Percentiles rank a stretch among this genome's conserved stretches.
These are phyloP conservation scores for Elysia crispata DNA, from an alignment of 2,888 invertebrate genomes.

Conservation along the genomic window DNA sequence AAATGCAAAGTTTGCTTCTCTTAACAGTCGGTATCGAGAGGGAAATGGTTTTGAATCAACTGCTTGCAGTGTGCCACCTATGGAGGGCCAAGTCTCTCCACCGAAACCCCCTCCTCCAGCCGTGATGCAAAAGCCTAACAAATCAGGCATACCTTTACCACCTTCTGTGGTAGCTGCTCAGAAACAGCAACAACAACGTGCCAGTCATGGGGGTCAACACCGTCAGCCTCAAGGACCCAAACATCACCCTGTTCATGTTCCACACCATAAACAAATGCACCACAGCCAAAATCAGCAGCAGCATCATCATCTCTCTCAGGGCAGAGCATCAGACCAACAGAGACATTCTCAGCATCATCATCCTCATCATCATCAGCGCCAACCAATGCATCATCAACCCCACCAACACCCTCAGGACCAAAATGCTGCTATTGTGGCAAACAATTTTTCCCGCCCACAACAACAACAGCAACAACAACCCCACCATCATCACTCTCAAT, in stretches of 20 bases:
- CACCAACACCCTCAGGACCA: constrained; percentile 24
- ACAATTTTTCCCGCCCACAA: not conserved
- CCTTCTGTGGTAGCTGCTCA: constrained; percentile 12
- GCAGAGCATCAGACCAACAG: not conserved
- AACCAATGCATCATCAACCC: constrained; percentile 30
- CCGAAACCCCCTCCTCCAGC: constrained; percentile 14
- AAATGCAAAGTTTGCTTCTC: constrained; percentile 63
- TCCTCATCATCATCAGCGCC: constrained; percentile 35
- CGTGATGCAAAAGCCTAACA: constrained; percentile 37
- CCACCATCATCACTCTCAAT: constrained; percentile 39
- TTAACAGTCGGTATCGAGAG: constrained; percentile 59
- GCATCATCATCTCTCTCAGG: not conserved
- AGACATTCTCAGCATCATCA: not conserved
- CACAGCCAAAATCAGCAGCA: not conserved
- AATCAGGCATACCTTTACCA: constrained; percentile 17
- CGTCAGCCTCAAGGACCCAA: not conserved
- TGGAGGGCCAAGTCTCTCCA: constrained; percentile 13
- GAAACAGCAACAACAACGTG: not conserved
- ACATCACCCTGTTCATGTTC: not conserved
- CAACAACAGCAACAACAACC: constrained; percentile 26
- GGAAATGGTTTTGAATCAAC: constrained; percentile 39
- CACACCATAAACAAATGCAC: constrained; percentile 14
- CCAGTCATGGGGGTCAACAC: not conserved
- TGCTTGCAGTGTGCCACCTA: constrained; percentile 17
- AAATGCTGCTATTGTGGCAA: no score